Percentiles rank a stretch among this genome's conserved stretches.
These are phyloP conservation scores for Folsomia manolachei DNA, from an alignment of 2,888 invertebrate species.

Conservation along the genomic window DNA sequence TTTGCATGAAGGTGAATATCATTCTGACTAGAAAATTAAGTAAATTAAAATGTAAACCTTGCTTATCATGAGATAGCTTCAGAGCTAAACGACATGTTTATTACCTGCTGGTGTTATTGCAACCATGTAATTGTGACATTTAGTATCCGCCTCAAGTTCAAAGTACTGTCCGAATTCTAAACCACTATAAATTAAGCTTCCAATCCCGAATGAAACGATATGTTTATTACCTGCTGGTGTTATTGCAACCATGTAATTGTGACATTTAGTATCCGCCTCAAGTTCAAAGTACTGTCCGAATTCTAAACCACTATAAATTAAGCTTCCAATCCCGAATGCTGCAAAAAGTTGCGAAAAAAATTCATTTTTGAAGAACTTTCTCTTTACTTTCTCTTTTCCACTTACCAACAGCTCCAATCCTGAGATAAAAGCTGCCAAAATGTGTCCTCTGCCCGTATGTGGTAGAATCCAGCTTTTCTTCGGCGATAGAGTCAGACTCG, in stretches of 20 bases:
- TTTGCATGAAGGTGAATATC: slow-evolving; percentile 95
- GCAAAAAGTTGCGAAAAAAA: slow-evolving; percentile 53
- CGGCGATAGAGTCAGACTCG: background rate
- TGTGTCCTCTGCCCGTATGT: slow-evolving; percentile 56
- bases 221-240: too few species aligned
- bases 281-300: slow-evolving; percentile 93
- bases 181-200: slow-evolving; percentile 94
- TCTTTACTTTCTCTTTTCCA: too few species aligned
- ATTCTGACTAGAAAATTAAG: slow-evolving; percentile 80
- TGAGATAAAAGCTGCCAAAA: slow-evolving; percentile 50
- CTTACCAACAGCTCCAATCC: slow-evolving; percentile 54
- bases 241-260: slow-evolving; percentile 81
- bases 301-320: slow-evolving; percentile 93
- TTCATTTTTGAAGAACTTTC: background rate
- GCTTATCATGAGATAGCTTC: too few species aligned
- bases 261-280: slow-evolving; percentile 83
- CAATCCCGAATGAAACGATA: slow-evolving; percentile 97
- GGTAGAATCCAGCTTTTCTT: background rate
- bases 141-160: slow-evolving; percentile 81
- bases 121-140: slow-evolving; percentile 85
- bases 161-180: slow-evolving; percentile 93
- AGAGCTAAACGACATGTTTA: too few species aligned
- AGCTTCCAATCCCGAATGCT: slow-evolving; percentile 96
- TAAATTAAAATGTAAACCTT: too few species aligned
- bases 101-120: slow-evolving; percentile 91